These are phyloP conservation scores for Theristicus caerulescens DNA, from an alignment of 2,113 vertebrate species.

Conservation along the genomic window DNA sequence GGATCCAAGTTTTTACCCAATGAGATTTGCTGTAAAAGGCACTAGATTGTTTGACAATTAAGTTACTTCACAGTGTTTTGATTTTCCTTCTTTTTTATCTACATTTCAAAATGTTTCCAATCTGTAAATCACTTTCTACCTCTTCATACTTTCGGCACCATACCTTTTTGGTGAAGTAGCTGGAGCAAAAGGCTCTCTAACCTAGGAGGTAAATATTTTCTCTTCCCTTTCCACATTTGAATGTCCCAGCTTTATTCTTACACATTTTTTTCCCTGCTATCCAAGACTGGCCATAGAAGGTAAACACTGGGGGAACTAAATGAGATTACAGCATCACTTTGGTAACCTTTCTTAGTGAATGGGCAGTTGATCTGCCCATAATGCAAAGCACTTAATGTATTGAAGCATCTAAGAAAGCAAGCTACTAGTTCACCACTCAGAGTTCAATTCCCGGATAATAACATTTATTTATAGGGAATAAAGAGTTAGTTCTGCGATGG, in stretches of 20 bases:
- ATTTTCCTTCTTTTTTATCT: background rate
- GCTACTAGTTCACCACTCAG: constrained; percentile 34
- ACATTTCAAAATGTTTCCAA: background rate
- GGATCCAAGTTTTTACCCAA: background rate
- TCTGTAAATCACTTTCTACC: background rate
- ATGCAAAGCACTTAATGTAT: constrained; percentile 55
- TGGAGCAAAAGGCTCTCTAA: background rate
- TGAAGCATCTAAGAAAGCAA: constrained; percentile 24
- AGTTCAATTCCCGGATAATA: constrained; percentile 49
- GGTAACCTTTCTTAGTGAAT: constrained; percentile 43
- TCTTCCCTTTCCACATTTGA: background rate
- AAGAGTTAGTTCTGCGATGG: constrained; percentile 2
- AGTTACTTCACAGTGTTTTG: background rate
- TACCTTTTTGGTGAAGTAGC: background rate
- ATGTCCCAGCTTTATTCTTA: background rate
- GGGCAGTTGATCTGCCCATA: constrained; percentile 48
- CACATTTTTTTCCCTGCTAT: background rate
- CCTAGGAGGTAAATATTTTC: background rate
- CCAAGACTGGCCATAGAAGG: background rate
- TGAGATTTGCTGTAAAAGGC: background rate
- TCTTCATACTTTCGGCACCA: background rate
- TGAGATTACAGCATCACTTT: constrained; percentile 42
- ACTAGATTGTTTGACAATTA: background rate
- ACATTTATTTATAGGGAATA: constrained; percentile 53
- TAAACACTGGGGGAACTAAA: constrained; percentile 26